Conservation (phyloP, 2,113 vertebrate species). For the Galeopterus variegatus region DNA sequence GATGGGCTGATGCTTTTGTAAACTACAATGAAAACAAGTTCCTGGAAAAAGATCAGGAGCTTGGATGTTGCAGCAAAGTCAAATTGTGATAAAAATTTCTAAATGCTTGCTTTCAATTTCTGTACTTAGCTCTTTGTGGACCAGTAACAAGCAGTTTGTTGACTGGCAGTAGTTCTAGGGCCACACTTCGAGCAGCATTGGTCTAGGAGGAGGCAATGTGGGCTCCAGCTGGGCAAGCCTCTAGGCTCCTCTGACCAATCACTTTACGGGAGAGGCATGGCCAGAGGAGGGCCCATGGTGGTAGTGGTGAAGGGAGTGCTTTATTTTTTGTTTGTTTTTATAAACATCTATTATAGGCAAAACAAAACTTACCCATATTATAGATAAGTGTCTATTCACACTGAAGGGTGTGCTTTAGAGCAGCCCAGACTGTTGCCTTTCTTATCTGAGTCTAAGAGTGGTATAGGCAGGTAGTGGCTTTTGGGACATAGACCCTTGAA, state of each 20-base stretch:
- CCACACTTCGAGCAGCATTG: background rate
- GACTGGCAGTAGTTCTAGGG: background rate
- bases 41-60: background rate
- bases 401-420: too few relatives aligned
- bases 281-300: background rate
- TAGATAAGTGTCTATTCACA: too few relatives aligned
- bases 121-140: background rate
- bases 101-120: background rate
- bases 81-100: background rate
- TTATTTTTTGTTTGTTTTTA: too few relatives aligned
- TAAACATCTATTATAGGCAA: too few relatives aligned
- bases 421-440: background rate
- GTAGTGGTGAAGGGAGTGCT: too few relatives aligned
- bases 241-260: background rate
- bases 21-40: background rate
- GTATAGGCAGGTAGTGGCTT: background rate
- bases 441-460: background rate
- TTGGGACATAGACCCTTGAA: background rate
- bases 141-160: background rate
- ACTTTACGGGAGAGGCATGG: background rate
- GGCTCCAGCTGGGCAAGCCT: background rate
- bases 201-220: background rate
- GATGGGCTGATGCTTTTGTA: background rate
- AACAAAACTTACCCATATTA: too few relatives aligned
- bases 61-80: background rate